phyloP scores from a whole-genome alignment of 1,140 invertebrate species.

The Drosophila pachea region DNA sequence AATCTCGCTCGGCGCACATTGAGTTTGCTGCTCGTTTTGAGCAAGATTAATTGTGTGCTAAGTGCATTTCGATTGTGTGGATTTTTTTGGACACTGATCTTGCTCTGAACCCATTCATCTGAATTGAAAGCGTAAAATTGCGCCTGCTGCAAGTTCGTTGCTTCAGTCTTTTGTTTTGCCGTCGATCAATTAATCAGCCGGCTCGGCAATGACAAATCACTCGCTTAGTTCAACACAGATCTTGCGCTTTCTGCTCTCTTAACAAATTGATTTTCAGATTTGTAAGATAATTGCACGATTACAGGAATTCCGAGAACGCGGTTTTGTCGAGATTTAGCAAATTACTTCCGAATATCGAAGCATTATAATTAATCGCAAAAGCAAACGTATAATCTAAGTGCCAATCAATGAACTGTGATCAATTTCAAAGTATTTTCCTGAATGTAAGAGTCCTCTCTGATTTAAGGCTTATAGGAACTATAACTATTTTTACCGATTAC shows the following conservation, averaged over 20 bases:
- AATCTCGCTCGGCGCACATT: background rate
- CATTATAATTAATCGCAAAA: no score
- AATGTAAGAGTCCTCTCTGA: no score
- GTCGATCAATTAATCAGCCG: slow-evolving; percentile 51
- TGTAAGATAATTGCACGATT: no score
- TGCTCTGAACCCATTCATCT: slow-evolving; percentile 17
- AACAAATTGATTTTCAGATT: slow-evolving; percentile 25
- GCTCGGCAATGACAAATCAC: slow-evolving; percentile 30
- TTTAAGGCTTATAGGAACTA: no score
- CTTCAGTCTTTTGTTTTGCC: slow-evolving; percentile 68
- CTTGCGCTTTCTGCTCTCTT: slow-evolving; percentile 20
- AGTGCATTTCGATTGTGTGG: slow-evolving; percentile 54
- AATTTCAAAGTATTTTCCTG: no score
- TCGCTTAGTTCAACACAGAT: slow-evolving; percentile 17
- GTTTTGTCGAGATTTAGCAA: no score
- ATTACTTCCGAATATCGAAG: no score
- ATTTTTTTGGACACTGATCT: slow-evolving; percentile 25
- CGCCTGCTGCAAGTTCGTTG: slow-evolving; percentile 61
- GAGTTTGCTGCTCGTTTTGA: slow-evolving; percentile 26
- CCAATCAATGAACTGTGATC: no score
- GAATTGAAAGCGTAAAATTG: slow-evolving; percentile 22
- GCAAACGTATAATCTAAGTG: no score
- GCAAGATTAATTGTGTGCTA: slow-evolving; percentile 69
- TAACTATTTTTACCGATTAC: no score
- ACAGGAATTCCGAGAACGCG: no score